Evolutionary conservation across 2,797 vertebrate species (phyloP).

Genomic region (Numenius phaeopus): DNA sequence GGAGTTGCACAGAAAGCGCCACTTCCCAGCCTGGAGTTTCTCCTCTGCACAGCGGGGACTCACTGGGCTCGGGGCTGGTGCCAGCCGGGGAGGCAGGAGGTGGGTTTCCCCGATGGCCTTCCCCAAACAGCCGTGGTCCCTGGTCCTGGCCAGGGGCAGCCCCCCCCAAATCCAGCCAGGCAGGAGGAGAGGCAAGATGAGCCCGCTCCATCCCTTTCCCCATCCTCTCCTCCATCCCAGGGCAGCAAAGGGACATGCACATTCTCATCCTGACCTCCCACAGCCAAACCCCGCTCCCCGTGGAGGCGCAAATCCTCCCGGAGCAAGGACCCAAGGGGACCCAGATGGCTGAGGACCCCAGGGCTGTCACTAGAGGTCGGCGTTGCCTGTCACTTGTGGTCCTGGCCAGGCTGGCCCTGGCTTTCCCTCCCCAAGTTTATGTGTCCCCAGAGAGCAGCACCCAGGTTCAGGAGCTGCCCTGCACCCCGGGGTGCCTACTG

Average conservation of each 20-base stretch:
- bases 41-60: not conserved
- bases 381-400: not conserved
- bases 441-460: not conserved
- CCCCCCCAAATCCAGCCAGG: not conserved
- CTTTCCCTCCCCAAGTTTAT: too few species aligned
- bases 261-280: not conserved
- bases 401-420: not conserved
- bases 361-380: not conserved
- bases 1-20: not conserved
- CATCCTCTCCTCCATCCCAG: not conserved
- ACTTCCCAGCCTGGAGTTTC: rapidly evolving
- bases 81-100: not conserved
- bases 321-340: not conserved
- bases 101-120: too few species aligned
- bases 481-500: not conserved
- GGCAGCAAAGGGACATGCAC: not conserved
- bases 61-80: not conserved
- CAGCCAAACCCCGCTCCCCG: not conserved
- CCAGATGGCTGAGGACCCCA: not conserved
- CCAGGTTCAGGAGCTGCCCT: not conserved
- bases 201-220: not conserved
- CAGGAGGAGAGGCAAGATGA: not conserved
- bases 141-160: not conserved
- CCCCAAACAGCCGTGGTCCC: not conserved
- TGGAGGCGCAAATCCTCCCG: not conserved